Evolutionary conservation across 2,113 vertebrate species (phyloP), one percentile per base, ranked within the genome.

Genomic region (Ceyx margarethae): DNA sequence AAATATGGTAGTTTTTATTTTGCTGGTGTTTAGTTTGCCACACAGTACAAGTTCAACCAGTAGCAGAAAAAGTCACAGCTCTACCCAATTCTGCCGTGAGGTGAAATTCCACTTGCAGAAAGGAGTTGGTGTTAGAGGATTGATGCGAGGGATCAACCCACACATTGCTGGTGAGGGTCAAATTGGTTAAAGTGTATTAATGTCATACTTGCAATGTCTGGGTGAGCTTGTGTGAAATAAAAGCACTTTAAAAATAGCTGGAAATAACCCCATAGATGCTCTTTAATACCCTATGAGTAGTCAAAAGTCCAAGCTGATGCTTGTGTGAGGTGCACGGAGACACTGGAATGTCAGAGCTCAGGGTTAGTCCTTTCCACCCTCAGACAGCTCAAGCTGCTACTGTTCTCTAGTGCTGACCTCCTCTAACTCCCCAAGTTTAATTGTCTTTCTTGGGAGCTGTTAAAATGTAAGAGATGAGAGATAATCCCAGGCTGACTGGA

Each of bases 381-480:
- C 53, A 69, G 58, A 64, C 58, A 54, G 28, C n/a, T 80, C 50
- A 68, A 79, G 42, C 60, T 56, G 53, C 71, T 94, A 48, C 66
- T 83, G 94, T 91, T 64, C 83, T 65, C 45, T 91, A 17, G 91
- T 46, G 4, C 50, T 80, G 75, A 14, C 54, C 95, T 88, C 35
- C 80, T 87, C 91, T 92, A 67, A 91, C 74, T 95, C 74, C 20
- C 53, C 81, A 90, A 85, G 66, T 76, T 91, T 96, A 94, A 89
- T 87, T 93, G 84, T 81, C 78, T 96, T 96, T 95, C 71, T 85
- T 56, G 61, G 45, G 83, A 91, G 68, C 75, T 91, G 85, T 91
- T 91, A 90, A 95, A 80, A 79, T 91, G 90, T 89, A 94, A 78
- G 62, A 95, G 81, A 87, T 81, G 92, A 95, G 87, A 88, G 89